Evolutionary conservation across 2,113 vertebrate species (phyloP), one percentile per base, ranked within the genome.

Genomic region (Vulpes vulpes): DNA sequence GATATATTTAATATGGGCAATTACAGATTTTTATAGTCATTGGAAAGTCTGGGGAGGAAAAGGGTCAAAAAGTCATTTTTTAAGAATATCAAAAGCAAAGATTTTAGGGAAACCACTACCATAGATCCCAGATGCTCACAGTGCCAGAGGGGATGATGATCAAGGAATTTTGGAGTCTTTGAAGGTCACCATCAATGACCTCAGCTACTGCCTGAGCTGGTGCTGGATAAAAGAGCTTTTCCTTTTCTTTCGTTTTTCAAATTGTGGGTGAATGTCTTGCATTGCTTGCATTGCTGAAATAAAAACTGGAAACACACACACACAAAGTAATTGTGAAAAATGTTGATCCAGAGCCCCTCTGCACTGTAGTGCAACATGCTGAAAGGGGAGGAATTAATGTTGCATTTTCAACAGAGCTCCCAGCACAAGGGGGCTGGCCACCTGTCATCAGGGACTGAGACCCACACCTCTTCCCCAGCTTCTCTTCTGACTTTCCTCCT

Each of bases 41-140:
- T 49, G 32, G 14, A 27, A 85, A 93, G 19, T 49, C 78, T 57
- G 51, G 51, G 43, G 19, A 14, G 30, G 30, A 51, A 49, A 64
- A 20, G 62, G 17, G 55, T 79, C 57, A 53, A 80, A 93, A 93
- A 32, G 11, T 7, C 14, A n/a, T 53, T 93, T 89, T 89, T 59
- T 79, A 57, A 73, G 79, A 53, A 15, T 51, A 2, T 51, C 27
- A 32, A 22, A 10, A 67, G 49, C 23, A 67, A 76, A 3, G 16
- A 59, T 32, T 81, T 16, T 27, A 30, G 3, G 49, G 49, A 85
- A 71, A 53, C 35, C 15, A 76, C 22, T 12, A 60, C 5, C 11
- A 38, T 2, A n/a, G 25, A 80, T 23, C 43, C 27, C 32, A 43
- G 17, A 11, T 67, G 32, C 57, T 74, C 22, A 19, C 32, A 53